These are phyloP conservation scores for Orthosia gothica DNA, from an alignment of 2,888 invertebrate species.

Conservation along the genomic window DNA sequence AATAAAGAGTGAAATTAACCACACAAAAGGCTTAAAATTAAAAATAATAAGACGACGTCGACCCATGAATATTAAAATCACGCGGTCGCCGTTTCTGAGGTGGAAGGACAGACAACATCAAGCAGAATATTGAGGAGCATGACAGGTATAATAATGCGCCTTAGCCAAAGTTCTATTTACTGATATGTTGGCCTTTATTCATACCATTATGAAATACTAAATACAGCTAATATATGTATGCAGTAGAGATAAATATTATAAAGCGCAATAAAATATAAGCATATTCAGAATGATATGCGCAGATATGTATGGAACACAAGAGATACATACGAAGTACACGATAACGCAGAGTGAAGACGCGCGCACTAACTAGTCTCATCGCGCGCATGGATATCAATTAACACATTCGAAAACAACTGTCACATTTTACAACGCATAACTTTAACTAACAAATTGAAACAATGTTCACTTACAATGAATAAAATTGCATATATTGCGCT, in stretches of 20 bases:
- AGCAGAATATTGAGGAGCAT: slow-evolving; percentile 70
- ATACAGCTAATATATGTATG: slow-evolving; percentile 82
- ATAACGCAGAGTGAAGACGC: slow-evolving; percentile 59
- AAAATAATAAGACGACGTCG: slow-evolving; percentile 86
- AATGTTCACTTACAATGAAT: slow-evolving; percentile 91
- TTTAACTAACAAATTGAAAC: slow-evolving; percentile 91
- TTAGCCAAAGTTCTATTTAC: slow-evolving; percentile 84
- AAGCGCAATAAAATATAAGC: slow-evolving; percentile 85
- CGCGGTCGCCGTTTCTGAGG: slow-evolving; percentile 64
- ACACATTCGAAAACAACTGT: slow-evolving; percentile 82
- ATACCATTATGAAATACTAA: slow-evolving; percentile 79
- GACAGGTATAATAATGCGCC: slow-evolving; percentile 78
- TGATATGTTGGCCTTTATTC: slow-evolving; percentile 88
- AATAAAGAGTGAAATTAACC: slow-evolving; percentile 91
- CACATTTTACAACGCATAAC: slow-evolving; percentile 89
- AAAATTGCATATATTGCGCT: slow-evolving; percentile 91
- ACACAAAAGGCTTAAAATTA: slow-evolving; percentile 90
- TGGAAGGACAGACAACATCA: slow-evolving; percentile 67
- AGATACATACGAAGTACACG: slow-evolving; percentile 56
- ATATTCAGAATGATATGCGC: slow-evolving; percentile 84
- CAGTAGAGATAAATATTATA: slow-evolving; percentile 79
- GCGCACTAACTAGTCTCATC: slow-evolving; percentile 57
- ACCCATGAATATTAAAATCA: slow-evolving; percentile 79
- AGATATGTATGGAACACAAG: slow-evolving; percentile 84
- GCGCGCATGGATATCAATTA: slow-evolving; percentile 66